A percentile compares a stretch with the other conserved stretches of the same genome.
Conservation (phyloP, 2,113 vertebrate species). For the Chlamydotis undulata region DNA sequence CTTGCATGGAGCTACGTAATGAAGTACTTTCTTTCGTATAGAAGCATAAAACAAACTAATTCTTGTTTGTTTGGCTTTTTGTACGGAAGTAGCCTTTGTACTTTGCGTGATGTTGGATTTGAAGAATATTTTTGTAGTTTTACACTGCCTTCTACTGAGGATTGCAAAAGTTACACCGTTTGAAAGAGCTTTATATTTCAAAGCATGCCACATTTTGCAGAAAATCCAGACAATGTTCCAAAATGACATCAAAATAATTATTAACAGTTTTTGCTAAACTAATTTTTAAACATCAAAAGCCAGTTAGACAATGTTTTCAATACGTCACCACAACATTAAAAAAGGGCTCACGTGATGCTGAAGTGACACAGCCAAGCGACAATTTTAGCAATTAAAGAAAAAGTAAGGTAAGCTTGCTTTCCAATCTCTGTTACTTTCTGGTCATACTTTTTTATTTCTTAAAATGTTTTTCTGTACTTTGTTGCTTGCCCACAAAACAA, state of each 20-base stretch:
- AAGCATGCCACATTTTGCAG: not conserved
- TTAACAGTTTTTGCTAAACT: not conserved
- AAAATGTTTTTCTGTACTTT: not conserved
- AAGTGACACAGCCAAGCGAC: not conserved
- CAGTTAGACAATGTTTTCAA: not conserved
- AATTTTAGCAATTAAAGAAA: not conserved
- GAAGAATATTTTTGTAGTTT: constrained; percentile 2
- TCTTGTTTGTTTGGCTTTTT: not conserved
- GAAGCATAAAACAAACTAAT: not conserved
- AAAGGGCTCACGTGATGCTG: not conserved
- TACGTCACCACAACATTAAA: not conserved
- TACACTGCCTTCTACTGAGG: constrained; percentile 42
- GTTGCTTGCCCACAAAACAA: not conserved
- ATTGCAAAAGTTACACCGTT: not conserved
- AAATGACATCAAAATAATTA: not conserved
- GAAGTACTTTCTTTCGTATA: not conserved
- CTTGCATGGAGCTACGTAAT: not conserved
- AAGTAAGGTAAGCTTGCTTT: not conserved
- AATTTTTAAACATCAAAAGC: not conserved
- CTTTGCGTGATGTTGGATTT: not conserved
- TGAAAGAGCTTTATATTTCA: not conserved
- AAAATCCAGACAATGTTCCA: not conserved
- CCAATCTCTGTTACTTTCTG: not conserved
- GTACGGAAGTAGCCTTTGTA: not conserved
- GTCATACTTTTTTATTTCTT: not conserved